Base-by-base conservation (phyloP, 1,140 invertebrate species). In the Drosophila pseudoananassae region DNA sequence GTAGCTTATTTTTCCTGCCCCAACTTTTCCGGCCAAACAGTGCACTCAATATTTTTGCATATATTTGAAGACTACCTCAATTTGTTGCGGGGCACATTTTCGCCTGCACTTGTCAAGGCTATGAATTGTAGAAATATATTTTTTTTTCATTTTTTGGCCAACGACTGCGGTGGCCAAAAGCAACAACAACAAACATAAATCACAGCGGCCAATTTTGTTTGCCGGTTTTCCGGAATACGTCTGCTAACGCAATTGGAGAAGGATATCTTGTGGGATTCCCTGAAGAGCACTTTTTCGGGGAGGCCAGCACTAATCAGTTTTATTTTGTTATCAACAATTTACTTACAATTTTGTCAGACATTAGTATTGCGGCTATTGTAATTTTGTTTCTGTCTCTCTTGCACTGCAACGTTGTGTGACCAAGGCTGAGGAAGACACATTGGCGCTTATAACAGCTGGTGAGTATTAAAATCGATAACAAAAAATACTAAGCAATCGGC, bases 291-390 rank as follows among this genome's bases (percentile, higher is more conserved):
- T 36, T n/a, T n/a, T 10, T 36, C 0, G 1, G 4, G 31, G 6
- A 12, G 10, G 17, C 25, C 46, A 29, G n/a, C n/a, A 33, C 45
- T 45, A 27, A 14, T 0, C 0, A 12, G 47, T n/a, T 38, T 31
- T 33, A 40, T 31, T 40, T 47, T 74, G 47, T 64, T 73, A 58
- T 69, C 31, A 69, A 68, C 33, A 65, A 76, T 74, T 70, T 81
- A 81, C 81, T 84, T 84, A 84, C 81, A 84, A 84, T 84, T 84
- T 85, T 87, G 66, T 84, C 81, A 54, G 79, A 52, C 79, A 74
- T 82, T 73, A 73, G 40, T 29, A 69, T 65, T 71, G 56, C 70
- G 71, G 71, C 70, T 71, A 74, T 74, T 72, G 53, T 71, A 69
- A 71, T 71, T 71, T 38, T 68, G 68, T 69, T 25, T 36, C 64